These are phyloP conservation scores for Saxidomus purpurata DNA, from an alignment of 1,140 invertebrate species.

Conservation along the genomic window DNA sequence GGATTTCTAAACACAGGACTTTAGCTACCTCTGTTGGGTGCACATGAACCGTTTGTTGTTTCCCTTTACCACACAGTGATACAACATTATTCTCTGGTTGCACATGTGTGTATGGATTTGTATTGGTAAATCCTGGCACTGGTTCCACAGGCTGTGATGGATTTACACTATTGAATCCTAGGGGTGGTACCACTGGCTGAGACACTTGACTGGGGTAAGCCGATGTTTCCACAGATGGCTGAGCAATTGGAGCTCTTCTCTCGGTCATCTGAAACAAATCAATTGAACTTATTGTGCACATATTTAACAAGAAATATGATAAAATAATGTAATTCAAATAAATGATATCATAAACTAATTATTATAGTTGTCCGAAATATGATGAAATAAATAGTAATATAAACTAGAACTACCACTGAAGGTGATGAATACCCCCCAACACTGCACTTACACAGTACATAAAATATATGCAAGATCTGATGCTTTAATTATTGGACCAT, in stretches of 20 bases:
- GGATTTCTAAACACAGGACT: neutral
- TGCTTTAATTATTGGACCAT: too few species aligned
- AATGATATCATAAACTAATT: neutral
- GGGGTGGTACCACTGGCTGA: neutral
- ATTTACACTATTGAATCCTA: neutral
- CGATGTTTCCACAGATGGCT: neutral
- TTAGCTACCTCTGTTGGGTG: neutral
- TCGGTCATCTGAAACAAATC: slow-evolving; percentile 4
- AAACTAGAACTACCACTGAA: too few species aligned
- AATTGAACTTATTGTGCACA: too few species aligned
- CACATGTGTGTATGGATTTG: neutral
- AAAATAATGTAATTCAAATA: too few species aligned
- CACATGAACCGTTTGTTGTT: neutral
- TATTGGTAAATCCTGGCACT: neutral
- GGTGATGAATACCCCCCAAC: too few species aligned
- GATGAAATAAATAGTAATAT: too few species aligned
- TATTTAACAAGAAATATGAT: too few species aligned
- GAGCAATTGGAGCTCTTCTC: neutral
- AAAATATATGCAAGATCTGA: too few species aligned
- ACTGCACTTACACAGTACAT: too few species aligned
- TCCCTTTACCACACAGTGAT: neutral
- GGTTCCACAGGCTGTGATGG: neutral
- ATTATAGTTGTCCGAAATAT: neutral
- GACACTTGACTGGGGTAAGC: neutral
- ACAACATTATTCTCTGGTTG: neutral